These are phyloP conservation scores for Trissolcus basalis DNA, from an alignment of 1,140 invertebrate species.

Conservation along the genomic window DNA sequence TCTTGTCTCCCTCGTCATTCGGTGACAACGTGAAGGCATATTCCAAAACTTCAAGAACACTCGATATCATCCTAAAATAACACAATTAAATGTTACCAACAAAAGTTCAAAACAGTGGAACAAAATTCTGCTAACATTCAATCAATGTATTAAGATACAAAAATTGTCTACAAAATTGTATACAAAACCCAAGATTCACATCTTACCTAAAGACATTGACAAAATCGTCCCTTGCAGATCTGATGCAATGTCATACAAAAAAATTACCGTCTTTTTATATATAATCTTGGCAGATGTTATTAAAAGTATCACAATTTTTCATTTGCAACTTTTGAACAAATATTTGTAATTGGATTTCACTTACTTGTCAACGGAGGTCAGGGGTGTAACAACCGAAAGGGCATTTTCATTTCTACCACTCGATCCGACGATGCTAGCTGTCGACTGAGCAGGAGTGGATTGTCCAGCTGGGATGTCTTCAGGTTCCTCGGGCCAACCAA, in stretches of 20 bases:
- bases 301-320: not conserved
- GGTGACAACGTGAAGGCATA: constrained; percentile 79
- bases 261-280: constrained; percentile 45
- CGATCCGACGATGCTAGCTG: constrained; percentile 58
- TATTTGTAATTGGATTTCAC: constrained; percentile 17
- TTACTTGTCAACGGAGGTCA: constrained; percentile 78
- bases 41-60: constrained; percentile 86
- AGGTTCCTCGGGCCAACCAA: constrained; percentile 97
- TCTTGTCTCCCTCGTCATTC: constrained; percentile 68
- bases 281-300: not conserved
- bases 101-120: too few species aligned
- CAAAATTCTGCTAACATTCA: too few species aligned
- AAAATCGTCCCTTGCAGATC: constrained; percentile 70
- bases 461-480: constrained; percentile 86
- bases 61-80: constrained; percentile 80
- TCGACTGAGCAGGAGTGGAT: constrained; percentile 71
- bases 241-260: constrained; percentile 68
- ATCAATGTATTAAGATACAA: too few species aligned
- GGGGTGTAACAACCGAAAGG: constrained; percentile 65
- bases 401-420: constrained; percentile 72
- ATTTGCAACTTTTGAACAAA: not conserved
- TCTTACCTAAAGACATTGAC: constrained; percentile 74
- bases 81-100: not conserved
- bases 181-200: constrained; percentile 15
- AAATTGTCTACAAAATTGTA: not conserved